Conservation (phyloP, 2,888 invertebrate genomes). For the Cylloceria caligata region DNA sequence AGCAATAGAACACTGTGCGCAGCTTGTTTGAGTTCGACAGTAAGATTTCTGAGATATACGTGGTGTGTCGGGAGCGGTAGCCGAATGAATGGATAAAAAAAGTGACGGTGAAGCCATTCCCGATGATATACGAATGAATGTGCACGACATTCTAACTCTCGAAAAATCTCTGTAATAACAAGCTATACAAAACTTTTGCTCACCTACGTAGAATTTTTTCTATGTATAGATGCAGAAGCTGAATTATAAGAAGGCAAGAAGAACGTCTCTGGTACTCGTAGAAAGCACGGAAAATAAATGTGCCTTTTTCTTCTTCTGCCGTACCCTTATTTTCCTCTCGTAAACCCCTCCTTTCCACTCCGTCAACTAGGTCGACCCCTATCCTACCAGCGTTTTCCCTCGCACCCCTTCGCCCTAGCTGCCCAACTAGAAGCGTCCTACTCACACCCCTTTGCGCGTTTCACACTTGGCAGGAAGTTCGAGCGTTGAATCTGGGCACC, state of each 20-base stretch:
- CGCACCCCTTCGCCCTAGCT: conserved; percentile 10
- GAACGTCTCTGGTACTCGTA: conserved; percentile 46
- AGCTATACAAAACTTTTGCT: conserved; percentile 36
- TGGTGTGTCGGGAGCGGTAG: conserved; percentile 1
- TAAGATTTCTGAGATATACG: conserved; percentile 29
- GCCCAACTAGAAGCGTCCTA: conserved; percentile 30
- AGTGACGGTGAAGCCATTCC: conserved; percentile 8
- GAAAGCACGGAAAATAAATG: conserved; percentile 63
- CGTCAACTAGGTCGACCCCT: conserved; percentile 65
- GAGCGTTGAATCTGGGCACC: conserved; percentile 49
- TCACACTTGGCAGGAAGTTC: conserved; percentile 56
- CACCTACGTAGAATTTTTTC: conserved; percentile 34
- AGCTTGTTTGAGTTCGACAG: conserved; percentile 32
- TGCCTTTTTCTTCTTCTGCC: conserved; percentile 57
- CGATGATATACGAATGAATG: conserved; percentile 38
- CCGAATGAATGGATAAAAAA: conserved; percentile 42
- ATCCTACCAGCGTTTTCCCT: conserved; percentile 29
- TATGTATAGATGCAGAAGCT: conserved; percentile 4
- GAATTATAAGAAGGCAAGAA: conserved; percentile 30
- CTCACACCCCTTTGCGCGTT: conserved; percentile 50
- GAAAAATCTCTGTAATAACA: conserved; percentile 36
- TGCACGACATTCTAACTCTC: conserved; percentile 26
- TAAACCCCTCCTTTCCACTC: conserved; percentile 51
- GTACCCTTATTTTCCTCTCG: conserved; percentile 4
- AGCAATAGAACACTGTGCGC: neutral